Evolutionary conservation across 2,797 vertebrate species (phyloP), one percentile per base, ranked within the genome.

Genomic region (Glossophaga mutica): DNA sequence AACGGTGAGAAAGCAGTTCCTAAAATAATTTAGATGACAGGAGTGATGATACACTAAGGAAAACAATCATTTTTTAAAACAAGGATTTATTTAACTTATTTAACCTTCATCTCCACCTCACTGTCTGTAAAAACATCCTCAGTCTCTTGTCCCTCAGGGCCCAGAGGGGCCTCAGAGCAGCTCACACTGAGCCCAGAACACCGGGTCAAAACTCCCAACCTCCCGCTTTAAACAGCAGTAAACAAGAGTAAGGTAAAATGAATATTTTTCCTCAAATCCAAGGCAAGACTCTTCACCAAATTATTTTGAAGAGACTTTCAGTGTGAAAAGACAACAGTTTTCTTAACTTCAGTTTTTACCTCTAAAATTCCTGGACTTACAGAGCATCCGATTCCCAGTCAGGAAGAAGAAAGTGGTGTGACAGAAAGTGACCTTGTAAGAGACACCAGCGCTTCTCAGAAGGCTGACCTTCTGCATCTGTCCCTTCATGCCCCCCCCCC

Each of bases 311-410:
- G 44, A 89, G 62, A 87, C 79, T 91, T 95, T 74, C 87, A 83
- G 85, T 97, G 32, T 44, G 68, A 59, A 96, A 94, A 95, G 95
- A 95, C 87, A 97, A 94, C 73, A 32, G 78, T 91, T 95, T 91
- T 79, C 55, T 88, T 88, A 94, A 82, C 95, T 95, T 95, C n/a
- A 34, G 42, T 84, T 65, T 90, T 92, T 82, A 94, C 73, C 68
- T 95, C 42, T 62, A 48, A 93, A 87, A 86, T 90, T 95, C 81
- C 71, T 93, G 86, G 74, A 77, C 68, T 78, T 78, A 32, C 42
- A 70, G 73, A 68, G 59, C 59, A 78, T 78, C 52, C 48, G 83
- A 73, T 85, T 77, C 79, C 74, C 50, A 32, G 59, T 82, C 42
- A 65, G 90, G 67, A 85, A 91, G 39, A 5, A 90, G 82, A 90